Evolutionary conservation across 2,113 vertebrate species (phyloP).

Genomic region (Eolophus roseicapilla): DNA sequence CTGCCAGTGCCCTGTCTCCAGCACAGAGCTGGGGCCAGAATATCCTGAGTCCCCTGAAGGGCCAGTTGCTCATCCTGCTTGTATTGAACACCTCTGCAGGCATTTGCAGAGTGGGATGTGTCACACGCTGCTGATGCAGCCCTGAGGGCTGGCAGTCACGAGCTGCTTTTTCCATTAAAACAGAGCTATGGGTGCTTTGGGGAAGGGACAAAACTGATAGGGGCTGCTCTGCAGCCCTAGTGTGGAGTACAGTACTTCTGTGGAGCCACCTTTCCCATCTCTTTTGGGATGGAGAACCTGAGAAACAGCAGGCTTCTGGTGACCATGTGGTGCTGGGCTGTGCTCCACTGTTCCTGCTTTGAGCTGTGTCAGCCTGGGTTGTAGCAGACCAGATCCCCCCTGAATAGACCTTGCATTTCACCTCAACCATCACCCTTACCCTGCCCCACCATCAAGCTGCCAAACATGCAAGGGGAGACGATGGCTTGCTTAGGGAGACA

Average conservation of each 20-base stretch:
- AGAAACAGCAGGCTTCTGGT: background rate
- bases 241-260: fast-evolving
- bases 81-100: background rate
- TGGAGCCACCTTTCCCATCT: background rate
- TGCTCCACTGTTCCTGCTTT: background rate
- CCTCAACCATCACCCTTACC: background rate
- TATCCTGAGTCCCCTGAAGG: background rate
- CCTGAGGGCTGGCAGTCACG: background rate
- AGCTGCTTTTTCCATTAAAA: background rate
- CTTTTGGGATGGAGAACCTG: background rate
- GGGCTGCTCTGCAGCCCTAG: background rate
- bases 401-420: background rate
- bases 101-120: background rate
- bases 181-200: fast-evolving
- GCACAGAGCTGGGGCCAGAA: background rate
- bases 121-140: background rate
- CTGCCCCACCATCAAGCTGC: background rate
- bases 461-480: background rate
- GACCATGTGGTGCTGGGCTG: background rate
- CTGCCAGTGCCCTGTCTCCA: background rate
- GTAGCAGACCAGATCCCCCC: background rate
- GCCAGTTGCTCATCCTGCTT: background rate
- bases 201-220: background rate
- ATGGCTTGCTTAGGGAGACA: background rate
- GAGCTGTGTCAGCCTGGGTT: background rate